Percentiles rank a stretch among this genome's conserved stretches.
phyloP scores from a whole-genome alignment of 2,113 vertebrate genomes.

The Istiophorus platypterus region DNA sequence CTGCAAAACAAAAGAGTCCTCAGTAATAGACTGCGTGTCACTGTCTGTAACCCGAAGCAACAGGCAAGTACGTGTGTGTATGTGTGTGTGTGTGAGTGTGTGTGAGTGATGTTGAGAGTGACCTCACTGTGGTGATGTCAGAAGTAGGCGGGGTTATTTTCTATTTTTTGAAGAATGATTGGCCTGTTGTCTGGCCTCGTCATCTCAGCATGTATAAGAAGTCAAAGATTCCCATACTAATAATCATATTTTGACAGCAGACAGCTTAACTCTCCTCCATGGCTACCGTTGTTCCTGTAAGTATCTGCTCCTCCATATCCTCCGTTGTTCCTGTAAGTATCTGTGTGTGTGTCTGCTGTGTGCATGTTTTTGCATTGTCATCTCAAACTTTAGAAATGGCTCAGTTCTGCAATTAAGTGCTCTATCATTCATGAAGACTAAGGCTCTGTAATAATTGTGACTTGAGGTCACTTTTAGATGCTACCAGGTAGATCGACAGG shows the following conservation, averaged over 20 bases:
- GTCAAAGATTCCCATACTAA: neutral
- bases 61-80: slow-evolving; percentile 38
- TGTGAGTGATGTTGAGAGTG: slow-evolving; percentile 10
- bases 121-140: slow-evolving; percentile 66
- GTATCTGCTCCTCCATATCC: too few relatives aligned
- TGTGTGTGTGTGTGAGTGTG: neutral
- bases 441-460: neutral
- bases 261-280: slow-evolving; percentile 57
- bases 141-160: slow-evolving; percentile 47
- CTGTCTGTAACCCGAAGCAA: slow-evolving; percentile 72
- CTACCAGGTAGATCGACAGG: neutral
- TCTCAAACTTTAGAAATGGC: neutral
- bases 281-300: slow-evolving; percentile 83
- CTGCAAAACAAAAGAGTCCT: slow-evolving; percentile 65
- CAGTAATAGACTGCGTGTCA: slow-evolving; percentile 65
- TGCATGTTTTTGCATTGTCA: slow-evolving; percentile 1
- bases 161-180: slow-evolving; percentile 43
- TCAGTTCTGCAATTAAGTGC: neutral
- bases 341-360: neutral
- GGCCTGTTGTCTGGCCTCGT: slow-evolving; percentile 33
- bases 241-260: slow-evolving; percentile 8
- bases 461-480: neutral
- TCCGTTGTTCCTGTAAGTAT: slow-evolving; percentile 85
- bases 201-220: slow-evolving; percentile 65
- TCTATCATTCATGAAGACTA: neutral